These are phyloP conservation scores for Aleadryas rufinucha DNA, from an alignment of 2,113 vertebrate species.

Conservation along the genomic window DNA sequence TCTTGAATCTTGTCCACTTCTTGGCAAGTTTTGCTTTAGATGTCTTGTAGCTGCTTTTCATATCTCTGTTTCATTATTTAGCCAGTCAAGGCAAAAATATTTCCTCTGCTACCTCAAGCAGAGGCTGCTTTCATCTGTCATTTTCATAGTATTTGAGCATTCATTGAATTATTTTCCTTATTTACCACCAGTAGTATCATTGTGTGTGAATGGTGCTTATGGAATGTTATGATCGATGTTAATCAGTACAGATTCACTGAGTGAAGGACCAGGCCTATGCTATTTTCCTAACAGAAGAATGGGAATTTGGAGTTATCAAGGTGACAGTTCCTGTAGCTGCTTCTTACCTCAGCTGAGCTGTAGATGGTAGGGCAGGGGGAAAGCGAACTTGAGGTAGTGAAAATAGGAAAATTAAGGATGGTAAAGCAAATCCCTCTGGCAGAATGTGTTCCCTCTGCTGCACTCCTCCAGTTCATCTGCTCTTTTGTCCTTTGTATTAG, in stretches of 20 bases:
- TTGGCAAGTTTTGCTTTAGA: conserved; percentile 29
- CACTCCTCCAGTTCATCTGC: neutral
- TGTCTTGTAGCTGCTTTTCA: neutral
- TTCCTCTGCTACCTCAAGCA: neutral
- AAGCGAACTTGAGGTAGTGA: neutral
- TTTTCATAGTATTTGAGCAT: neutral
- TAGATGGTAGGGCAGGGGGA: neutral
- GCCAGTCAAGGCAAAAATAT: neutral
- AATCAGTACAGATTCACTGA: neutral
- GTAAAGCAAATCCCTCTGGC: neutral
- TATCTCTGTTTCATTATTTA: neutral
- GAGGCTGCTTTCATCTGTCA: neutral
- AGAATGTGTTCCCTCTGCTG: neutral
- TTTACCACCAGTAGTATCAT: neutral
- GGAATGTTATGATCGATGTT: neutral
- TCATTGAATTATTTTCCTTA: neutral
- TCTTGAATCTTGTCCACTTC: conserved; percentile 30
- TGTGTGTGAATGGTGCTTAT: neutral
- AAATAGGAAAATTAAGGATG: neutral
- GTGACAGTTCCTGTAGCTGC: neutral
- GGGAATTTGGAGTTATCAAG: neutral
- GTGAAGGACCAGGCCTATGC: neutral
- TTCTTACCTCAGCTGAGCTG: neutral
- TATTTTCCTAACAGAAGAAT: neutral
- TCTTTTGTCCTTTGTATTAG: neutral